Percentiles rank a stretch among this genome's conserved stretches.
phyloP scores from a whole-genome alignment of 2,888 invertebrate genomes.

The Orchesella flavescens region DNA sequence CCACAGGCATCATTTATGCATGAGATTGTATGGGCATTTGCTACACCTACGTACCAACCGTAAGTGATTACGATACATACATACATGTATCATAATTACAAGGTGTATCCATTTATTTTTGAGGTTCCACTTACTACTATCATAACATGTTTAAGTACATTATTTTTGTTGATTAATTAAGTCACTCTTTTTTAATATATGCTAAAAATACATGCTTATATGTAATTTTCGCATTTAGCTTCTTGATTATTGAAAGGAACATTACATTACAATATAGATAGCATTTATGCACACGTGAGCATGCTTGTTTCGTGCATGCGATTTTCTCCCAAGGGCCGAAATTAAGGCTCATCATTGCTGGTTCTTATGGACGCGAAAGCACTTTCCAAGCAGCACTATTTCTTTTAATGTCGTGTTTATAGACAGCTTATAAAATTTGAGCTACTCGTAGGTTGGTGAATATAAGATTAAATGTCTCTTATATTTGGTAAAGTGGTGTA shows the following conservation, averaged over 20 bases:
- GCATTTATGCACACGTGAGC: no score
- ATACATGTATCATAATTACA: constrained; percentile 1
- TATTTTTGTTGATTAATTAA: constrained; percentile 3
- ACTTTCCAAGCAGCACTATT: constrained; percentile 22
- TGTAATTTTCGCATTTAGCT: background rate
- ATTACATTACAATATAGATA: no score
- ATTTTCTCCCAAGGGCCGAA: background rate
- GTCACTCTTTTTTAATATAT: background rate
- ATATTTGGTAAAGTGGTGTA: no score
- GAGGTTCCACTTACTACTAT: no score
- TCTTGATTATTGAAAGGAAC: no score
- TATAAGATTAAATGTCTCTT: no score
- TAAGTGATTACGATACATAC: background rate
- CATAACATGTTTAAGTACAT: background rate
- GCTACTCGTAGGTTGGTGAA: no score
- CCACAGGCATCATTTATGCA: background rate
- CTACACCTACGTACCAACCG: background rate
- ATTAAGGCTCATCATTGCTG: constrained; percentile 16
- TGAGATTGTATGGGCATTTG: background rate
- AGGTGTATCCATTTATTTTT: background rate
- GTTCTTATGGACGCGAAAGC: background rate
- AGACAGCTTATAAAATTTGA: no score
- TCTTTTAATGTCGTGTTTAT: constrained; percentile 15
- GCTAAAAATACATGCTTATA: background rate
- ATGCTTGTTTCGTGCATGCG: background rate